Evolutionary conservation across 2,888 invertebrate species (phyloP), one percentile per base, ranked within the genome.

Genomic region (Ornithoptera alexandrae): DNA sequence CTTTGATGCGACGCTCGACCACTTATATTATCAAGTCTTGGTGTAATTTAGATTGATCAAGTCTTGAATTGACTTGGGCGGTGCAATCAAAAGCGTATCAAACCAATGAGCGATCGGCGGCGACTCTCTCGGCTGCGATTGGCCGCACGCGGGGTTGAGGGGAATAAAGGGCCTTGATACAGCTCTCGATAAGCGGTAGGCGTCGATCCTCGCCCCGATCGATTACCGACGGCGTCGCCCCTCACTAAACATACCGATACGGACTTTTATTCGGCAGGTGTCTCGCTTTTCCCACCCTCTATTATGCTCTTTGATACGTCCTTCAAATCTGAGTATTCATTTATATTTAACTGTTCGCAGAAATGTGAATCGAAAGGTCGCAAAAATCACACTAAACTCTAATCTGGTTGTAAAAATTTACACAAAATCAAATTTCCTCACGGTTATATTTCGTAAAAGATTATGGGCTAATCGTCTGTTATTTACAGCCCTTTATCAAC

Each of bases 11-110:
- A 77, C 71, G 77, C 78, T 77, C 80, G 78, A 73, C 74, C 74
- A 74, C 22, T 79, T 79, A 82, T 79, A 83, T 84, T 17, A 84
- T 81, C 84, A 81, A 79, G 79, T 75, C 84, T 85, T 82, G 83
- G 83, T 82, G 83, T 88, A 90, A 91, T 91, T 87, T 86, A 85
- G 90, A 92, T 92, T 90, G 90, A 92, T 92, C 85, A 89, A 85
- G 86, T 78, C 85, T 81, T 83, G 89, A 84, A 91, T 91, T 87
- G 88, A 86, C 86, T 74, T 84, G 89, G 92, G 92, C 91, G 92
- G 89, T 74, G 91, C 91, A 89, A 91, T 92, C 92, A 92, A 92
- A 92, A 85, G 84, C 87, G 87, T 86, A 90, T 89, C 88, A 86
- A 83, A 79, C 91, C 91, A 92, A 92, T 92, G 81, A 79, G 86